Conservation (phyloP, 2,888 invertebrate genomes). For the Pyrrhosoma nymphula region DNA sequence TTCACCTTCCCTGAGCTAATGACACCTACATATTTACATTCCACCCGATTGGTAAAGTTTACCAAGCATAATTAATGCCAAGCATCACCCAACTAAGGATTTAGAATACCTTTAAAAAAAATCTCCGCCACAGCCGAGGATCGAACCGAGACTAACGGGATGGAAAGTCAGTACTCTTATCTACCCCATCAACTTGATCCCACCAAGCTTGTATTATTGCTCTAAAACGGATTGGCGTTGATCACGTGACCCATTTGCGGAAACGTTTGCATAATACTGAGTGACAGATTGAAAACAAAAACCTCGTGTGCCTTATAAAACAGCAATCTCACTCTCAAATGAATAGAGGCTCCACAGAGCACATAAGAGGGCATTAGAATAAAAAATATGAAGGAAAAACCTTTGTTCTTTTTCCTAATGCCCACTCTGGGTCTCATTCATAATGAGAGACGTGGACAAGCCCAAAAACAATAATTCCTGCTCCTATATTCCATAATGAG, state of each 20-base stretch:
- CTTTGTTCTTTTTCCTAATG: background rate
- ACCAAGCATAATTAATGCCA: too few species aligned
- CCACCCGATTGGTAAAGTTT: too few species aligned
- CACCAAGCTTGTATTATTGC: too few species aligned
- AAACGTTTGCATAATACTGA: background rate
- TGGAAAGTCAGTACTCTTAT: too few species aligned
- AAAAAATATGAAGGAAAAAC: background rate
- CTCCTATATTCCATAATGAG: background rate
- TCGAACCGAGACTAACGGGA: too few species aligned
- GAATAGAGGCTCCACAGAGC: background rate
- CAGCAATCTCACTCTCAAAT: background rate
- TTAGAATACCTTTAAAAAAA: too few species aligned
- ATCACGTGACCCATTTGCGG: background rate
- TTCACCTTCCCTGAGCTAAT: too few species aligned
- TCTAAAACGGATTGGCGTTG: too few species aligned
- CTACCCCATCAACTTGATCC: too few species aligned
- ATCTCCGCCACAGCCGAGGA: too few species aligned
- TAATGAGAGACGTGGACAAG: background rate
- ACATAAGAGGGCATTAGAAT: background rate
- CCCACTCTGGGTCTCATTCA: background rate
- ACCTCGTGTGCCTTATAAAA: background rate
- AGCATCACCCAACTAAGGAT: too few species aligned
- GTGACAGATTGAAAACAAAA: background rate
- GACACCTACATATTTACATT: too few species aligned
- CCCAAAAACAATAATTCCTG: background rate